phyloP scores from a whole-genome alignment of 2,888 invertebrate species.

The Parnassius orleans region DNA sequence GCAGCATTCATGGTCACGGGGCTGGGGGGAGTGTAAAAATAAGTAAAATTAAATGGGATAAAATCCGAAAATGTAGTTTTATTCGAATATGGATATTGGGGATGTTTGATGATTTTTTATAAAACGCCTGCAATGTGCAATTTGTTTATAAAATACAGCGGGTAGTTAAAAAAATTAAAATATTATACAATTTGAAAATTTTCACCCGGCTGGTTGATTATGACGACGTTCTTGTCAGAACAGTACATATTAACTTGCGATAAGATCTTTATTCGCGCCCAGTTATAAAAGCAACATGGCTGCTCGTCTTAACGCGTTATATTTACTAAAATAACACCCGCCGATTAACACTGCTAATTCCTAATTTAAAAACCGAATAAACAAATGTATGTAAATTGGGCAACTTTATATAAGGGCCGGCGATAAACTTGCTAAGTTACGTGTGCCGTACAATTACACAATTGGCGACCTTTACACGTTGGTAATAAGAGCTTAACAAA shows the following conservation, averaged over 20 bases:
- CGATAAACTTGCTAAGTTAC: slow-evolving; percentile 57
- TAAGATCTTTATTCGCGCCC: slow-evolving; percentile 11
- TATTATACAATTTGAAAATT: too few species aligned
- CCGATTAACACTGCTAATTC: slow-evolving; percentile 75
- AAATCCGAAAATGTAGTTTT: too few species aligned
- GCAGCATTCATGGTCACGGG: too few species aligned
- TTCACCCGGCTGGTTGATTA: too few species aligned
- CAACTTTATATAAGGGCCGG: slow-evolving; percentile 75
- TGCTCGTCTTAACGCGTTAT: slow-evolving; percentile 44
- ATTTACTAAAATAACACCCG: slow-evolving; percentile 58
- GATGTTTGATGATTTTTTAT: too few species aligned
- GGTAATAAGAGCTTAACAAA: slow-evolving; percentile 14
- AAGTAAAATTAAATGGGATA: too few species aligned
- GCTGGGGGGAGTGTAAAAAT: too few species aligned
- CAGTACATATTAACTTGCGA: background rate
- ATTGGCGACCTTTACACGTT: slow-evolving; percentile 43
- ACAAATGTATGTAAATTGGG: slow-evolving; percentile 79
- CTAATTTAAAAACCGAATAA: slow-evolving; percentile 79
- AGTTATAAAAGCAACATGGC: slow-evolving; percentile 23
- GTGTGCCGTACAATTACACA: slow-evolving; percentile 19
- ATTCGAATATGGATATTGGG: too few species aligned
- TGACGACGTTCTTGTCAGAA: background rate
- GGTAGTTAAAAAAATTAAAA: too few species aligned
- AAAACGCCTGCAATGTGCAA: too few species aligned
- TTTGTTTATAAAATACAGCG: too few species aligned